A percentile compares a stretch with the other conserved stretches of the same genome.
Conservation (phyloP, 2,888 invertebrate genomes). For the Scelioninae gen. 2 region DNA sequence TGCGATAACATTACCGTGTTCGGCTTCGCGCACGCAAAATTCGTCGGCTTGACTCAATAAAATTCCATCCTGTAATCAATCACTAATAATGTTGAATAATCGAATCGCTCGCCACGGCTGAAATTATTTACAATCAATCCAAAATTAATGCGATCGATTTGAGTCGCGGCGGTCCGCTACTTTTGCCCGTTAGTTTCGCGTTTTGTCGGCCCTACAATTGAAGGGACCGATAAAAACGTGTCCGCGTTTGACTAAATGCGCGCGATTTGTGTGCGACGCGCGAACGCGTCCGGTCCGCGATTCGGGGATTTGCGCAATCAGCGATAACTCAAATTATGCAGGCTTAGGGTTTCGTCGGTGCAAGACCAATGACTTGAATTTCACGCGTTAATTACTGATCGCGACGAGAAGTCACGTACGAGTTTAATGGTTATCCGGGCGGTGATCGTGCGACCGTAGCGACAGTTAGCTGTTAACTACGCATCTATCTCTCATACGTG, state of each 20-base stretch:
- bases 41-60: no score
- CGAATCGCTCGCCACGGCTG: no score
- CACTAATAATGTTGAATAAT: no score
- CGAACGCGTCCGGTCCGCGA: constrained; percentile 5
- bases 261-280: constrained; percentile 3
- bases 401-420: constrained; percentile 52
- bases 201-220: no score
- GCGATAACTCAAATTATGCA: constrained; percentile 41
- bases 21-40: no score
- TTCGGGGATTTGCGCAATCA: constrained; percentile 23
- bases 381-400: constrained; percentile 53
- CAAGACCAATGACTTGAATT: constrained; percentile 53
- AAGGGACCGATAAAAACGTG: no score
- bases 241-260: background rate
- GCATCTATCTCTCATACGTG: constrained; percentile 45
- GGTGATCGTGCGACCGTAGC: constrained; percentile 27
- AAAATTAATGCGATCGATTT: no score
- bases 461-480: constrained; percentile 38
- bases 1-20: no score
- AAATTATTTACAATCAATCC: no score
- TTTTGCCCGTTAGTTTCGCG: no score
- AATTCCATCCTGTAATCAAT: no score
- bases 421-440: constrained; percentile 40
- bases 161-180: no score
- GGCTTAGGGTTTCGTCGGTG: constrained; percentile 22